phyloP scores from a whole-genome alignment of 1,140 invertebrate species.

The Drosophila subpulchrella region DNA sequence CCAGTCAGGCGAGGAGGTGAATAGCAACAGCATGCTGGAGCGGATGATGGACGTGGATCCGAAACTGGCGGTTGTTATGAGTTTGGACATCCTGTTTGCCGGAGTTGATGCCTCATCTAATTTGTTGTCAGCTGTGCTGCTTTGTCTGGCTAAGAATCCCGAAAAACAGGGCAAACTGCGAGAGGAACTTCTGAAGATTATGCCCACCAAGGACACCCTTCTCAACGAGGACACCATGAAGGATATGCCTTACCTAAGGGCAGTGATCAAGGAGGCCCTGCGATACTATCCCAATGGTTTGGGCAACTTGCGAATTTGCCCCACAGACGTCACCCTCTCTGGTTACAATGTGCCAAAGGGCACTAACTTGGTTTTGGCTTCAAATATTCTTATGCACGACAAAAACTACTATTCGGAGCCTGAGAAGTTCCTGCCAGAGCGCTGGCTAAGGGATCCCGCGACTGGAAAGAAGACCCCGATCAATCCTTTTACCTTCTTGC shows the following conservation, averaged over 20 bases:
- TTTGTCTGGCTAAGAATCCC: constrained; percentile 84
- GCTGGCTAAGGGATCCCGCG: constrained; percentile 88
- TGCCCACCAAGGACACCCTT: constrained; percentile 72
- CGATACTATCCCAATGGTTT: constrained; percentile 93
- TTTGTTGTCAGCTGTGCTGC: constrained; percentile 38
- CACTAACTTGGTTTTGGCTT: constrained; percentile 37
- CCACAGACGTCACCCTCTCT: constrained; percentile 89
- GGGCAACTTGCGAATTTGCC: constrained; percentile 91
- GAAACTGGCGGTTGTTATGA: constrained; percentile 87
- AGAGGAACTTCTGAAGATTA: constrained; percentile 84
- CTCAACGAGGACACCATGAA: constrained; percentile 79
- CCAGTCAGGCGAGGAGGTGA: constrained; percentile 23
- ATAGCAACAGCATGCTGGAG: constrained; percentile 85
- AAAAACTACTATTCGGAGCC: constrained; percentile 87
- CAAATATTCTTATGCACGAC: constrained; percentile 47
- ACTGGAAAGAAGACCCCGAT: constrained; percentile 39
- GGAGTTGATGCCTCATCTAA: constrained; percentile 88
- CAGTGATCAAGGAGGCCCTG: constrained; percentile 87
- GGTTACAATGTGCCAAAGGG: constrained; percentile 94
- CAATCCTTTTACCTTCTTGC: constrained; percentile 64
- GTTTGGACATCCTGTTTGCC: constrained; percentile 90
- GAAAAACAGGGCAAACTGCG: constrained; percentile 85
- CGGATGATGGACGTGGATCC: constrained; percentile 87
- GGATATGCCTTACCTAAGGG: constrained; percentile 85
- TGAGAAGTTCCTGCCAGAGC: constrained; percentile 89